Evolutionary conservation across 2,888 invertebrate species (phyloP), one percentile per base, ranked within the genome.

Genomic region (Pterostichus madidus): DNA sequence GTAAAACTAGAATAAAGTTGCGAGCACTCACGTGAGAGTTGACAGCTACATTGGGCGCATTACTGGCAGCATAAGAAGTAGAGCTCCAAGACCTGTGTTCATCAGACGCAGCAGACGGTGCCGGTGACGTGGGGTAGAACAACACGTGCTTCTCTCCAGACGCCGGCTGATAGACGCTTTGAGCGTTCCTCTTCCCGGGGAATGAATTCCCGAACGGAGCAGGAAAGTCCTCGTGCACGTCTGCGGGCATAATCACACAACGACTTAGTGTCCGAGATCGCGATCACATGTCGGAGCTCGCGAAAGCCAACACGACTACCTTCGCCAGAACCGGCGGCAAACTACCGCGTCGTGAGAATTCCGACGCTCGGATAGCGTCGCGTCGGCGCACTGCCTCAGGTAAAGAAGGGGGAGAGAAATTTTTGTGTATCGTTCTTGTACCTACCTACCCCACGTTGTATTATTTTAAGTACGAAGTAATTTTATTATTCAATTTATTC

Each of bases 111-210:
- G 87, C 87, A n/a, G 89, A 88, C 49, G 90, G 89, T 35, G 89
- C 88, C 31, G 90, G 89, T 86, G 89, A 89, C 52, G 90, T 90
- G 39, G 90, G 90, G 85, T 90, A 90, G 86, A 90, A 90, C 82
- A 90, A 87, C 85, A 90, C 90, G 87, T 90, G 90, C 85, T 90
- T 90, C 85, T 90, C 90, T 32, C 90, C 90, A 5, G 90, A 89
- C 7, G 89, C 89, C 39, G 89, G 86, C 85, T 90, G 90, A 85
- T 90, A 90, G 78, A 90, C 87, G 86, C 88, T 90, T 84, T 89
- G 90, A 46, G 90, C 87, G 84, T 88, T 87, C 49, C 44, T 44
- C 64, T 83, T 80, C 8, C 80, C 68, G 24, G 89, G 89, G 68
- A 88, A 87, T 64, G 89, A 89, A 85, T 89, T 90, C 80, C 90